Base-by-base conservation (phyloP, 2,113 vertebrate species). In the Otocyon megalotis region DNA sequence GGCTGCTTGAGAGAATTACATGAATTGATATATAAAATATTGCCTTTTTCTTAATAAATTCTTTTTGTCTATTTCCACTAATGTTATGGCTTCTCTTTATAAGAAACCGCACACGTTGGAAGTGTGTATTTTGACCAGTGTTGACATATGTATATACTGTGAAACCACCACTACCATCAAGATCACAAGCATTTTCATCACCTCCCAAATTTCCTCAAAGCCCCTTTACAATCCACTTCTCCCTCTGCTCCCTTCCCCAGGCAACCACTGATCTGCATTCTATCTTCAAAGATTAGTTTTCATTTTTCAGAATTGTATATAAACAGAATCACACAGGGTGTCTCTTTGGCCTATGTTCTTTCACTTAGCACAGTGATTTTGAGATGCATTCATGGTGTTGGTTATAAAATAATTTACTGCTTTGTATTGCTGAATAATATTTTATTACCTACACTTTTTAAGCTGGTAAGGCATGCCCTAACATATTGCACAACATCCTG, bases 401-500 rank as follows among this genome's bases (percentile, higher is more conserved):
- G 35, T 22, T 63, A n/a, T 63, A 53, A 26, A 76, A 32, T 80
- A 76, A 14, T 58, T 63, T 26, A 54, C 28, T 67, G 15, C 48
- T 93, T 93, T 72, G 20, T 60, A 43, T 58, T 74, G 56, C 60
- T 83, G 28, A 95, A 37, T 60, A 71, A n/a, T 71, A 94, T 72
- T 94, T 82, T 32, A 77, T 53, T 79, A 63, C 15, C 37, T 76
- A 17, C 11, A 71, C 26, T 19, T 80, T 76, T 58, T 69, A 65
- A 93, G 28, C 48, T 28, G 1, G 24, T 60, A 60, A 60, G 53
- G 4, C n/a, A 37, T n/a, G 4, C 13, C 60, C 89, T 72, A 72
- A 93, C 19, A 92, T 77, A 79, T 32, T n/a, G 43, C 20, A 35
- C 32, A 54, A 14, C 20, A 48, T 85, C 43, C 15, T n/a, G 20